phyloP scores from a whole-genome alignment of 2,888 invertebrate genomes.

The Altica lythri region DNA sequence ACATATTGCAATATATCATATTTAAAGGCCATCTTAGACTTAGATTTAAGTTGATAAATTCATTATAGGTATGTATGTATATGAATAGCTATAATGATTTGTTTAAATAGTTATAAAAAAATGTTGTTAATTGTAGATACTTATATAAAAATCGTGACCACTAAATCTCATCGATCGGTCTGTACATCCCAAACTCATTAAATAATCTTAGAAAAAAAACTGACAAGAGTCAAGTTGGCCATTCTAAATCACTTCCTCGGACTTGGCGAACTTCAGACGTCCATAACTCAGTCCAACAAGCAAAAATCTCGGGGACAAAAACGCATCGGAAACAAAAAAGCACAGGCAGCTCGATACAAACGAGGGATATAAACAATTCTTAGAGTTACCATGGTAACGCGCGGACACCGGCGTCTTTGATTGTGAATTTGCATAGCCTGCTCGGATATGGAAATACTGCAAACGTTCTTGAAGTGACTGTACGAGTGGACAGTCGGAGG shows the following conservation, averaged over 20 bases:
- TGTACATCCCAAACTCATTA: conserved; percentile 44
- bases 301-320: conserved; percentile 54
- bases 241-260: conserved; percentile 52
- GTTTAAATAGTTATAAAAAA: no score
- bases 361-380: conserved; percentile 57
- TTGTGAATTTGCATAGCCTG: conserved; percentile 56
- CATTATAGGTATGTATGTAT: no score
- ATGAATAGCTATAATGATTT: no score
- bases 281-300: conserved; percentile 55
- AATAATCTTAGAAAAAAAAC: conserved; percentile 50
- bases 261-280: conserved; percentile 47
- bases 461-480: conserved; percentile 51
- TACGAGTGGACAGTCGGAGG: conserved; percentile 50
- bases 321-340: conserved; percentile 51
- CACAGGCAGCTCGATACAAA: conserved; percentile 54
- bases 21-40: no score
- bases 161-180: conserved; percentile 42
- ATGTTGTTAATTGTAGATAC: conserved; percentile 43
- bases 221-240: conserved; percentile 46
- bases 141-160: conserved; percentile 45
- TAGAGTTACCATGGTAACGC: conserved; percentile 53
- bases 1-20: no score
- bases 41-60: no score
- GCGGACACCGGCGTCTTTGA: conserved; percentile 54
- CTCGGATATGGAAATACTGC: conserved; percentile 57